Evolutionary conservation across 2,113 vertebrate species (phyloP).

Genomic region (Tiliqua scincoides): DNA sequence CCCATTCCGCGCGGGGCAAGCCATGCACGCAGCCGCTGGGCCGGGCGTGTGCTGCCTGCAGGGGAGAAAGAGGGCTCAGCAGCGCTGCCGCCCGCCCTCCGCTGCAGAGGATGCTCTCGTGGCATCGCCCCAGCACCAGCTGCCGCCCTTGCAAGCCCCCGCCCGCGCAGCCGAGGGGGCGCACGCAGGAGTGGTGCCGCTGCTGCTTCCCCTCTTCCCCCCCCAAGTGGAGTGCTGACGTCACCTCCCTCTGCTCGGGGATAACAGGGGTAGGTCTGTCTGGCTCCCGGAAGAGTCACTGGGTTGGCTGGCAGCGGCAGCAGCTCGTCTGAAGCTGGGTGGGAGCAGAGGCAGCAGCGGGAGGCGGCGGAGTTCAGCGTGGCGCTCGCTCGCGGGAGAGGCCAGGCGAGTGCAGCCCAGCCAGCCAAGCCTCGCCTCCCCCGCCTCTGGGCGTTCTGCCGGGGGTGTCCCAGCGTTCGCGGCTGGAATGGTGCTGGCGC

Average conservation of each 20-base stretch:
- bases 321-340: background rate
- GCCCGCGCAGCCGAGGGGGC: background rate
- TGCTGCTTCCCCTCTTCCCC: background rate
- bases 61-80: background rate
- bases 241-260: background rate
- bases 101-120: background rate
- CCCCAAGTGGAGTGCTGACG: conserved; percentile 47
- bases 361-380: background rate
- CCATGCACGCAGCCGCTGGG: background rate
- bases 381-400: conserved; percentile 24
- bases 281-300: conserved; percentile 69
- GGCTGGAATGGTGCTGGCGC: conserved; percentile 90
- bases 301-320: conserved; percentile 22
- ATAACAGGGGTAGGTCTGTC: conserved; percentile 42
- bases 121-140: background rate
- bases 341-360: background rate
- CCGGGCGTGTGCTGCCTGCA: too few relatives aligned
- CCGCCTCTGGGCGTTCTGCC: conserved; percentile 55
- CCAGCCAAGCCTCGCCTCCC: background rate
- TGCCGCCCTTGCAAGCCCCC: background rate
- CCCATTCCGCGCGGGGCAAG: background rate
- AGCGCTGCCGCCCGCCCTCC: background rate
- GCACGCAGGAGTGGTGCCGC: conserved; percentile 19
- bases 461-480: conserved; percentile 61
- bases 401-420: conserved; percentile 37